Percentiles rank a stretch among this genome's conserved stretches.
Conservation (phyloP, 2,888 invertebrate genomes). For the Rhabditophanes sp. region DNA sequence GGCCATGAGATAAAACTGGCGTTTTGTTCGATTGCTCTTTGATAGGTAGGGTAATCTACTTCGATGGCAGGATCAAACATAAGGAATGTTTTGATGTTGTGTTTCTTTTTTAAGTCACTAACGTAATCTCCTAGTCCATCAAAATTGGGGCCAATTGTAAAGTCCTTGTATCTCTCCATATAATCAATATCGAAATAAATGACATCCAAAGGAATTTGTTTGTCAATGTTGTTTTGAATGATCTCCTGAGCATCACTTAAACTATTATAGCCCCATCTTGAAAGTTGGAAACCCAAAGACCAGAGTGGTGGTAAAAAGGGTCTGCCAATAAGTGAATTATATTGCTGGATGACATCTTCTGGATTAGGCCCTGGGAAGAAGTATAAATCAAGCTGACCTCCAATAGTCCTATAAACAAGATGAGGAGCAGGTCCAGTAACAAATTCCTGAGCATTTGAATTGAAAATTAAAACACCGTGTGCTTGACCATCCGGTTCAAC, state of each 20-base stretch:
- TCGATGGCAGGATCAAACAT: constrained; percentile 41
- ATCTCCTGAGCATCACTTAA: constrained; percentile 25
- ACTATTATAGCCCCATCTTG: constrained; percentile 28
- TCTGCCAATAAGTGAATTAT: constrained; percentile 28
- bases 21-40: constrained; percentile 18
- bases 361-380: constrained; percentile 45
- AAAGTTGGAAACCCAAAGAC: constrained; percentile 37
- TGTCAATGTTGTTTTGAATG: constrained; percentile 18
- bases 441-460: constrained; percentile 36
- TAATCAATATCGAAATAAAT: constrained; percentile 33
- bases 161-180: constrained; percentile 66
- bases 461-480: constrained; percentile 34
- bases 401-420: constrained; percentile 57
- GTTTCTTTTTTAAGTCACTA: constrained; percentile 1
- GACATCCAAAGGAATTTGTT: constrained; percentile 33
- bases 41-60: constrained; percentile 30
- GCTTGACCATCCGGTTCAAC: constrained; percentile 32
- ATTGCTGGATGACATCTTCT: constrained; percentile 43
- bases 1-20: constrained; percentile 17
- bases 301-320: constrained; percentile 43
- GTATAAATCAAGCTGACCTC: constrained; percentile 24
- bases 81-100: constrained; percentile 11
- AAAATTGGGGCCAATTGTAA: constrained; percentile 49
- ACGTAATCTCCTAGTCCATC: constrained; percentile 3
- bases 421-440: constrained; percentile 31